Base-by-base conservation (phyloP, 2,113 vertebrate genomes). In the Seriola dumerili region DNA sequence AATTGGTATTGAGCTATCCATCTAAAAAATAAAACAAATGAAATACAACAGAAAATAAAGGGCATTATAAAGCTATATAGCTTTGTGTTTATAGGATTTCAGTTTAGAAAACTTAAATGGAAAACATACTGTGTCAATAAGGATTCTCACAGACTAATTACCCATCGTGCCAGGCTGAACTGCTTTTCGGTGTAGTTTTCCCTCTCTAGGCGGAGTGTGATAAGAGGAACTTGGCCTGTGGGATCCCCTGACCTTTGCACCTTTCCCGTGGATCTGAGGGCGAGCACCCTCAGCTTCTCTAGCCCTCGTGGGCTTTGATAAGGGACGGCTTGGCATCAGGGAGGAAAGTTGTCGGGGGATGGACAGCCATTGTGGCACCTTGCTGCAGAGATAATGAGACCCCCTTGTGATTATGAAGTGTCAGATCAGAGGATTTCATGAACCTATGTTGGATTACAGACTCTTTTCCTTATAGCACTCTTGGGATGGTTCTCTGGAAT, bases 391-490 rank as follows among this genome's bases (percentile, higher is more conserved):
- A 91, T 94, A 90, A 83, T 74, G 19, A 72, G 82, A 88, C 65
- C 81, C 86, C 73, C 77, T 80, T 76, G 78, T 76, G 89, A 84
- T 86, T 85, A 66, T 59, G 59, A 85, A 86, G 86, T 71, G 63
- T 87, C 76, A 75, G 84, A 91, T 87, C 84, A 80, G 66, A 91
- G 85, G 77, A 87, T 82, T 89, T 90, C 38, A 57, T 70, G 68
- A 85, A 88, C 78, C 80, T 85, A 67, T 72, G 59, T 61, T 85
- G 83, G 86, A 91, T 93, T 91, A 88, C 59, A 76, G 70, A 25
- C 75, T 79, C 80, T 64, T 83, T 86, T 82, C 68, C 65, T 64
- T 44, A 64, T 54, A 75, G 83, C 61, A 38, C 78, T 88, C 85
- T 48, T 83, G 76, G 80, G 89, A 85, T 72, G 50, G 65, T 70